phyloP scores from a whole-genome alignment of 2,797 vertebrate genomes.

The Chelon auratus region DNA sequence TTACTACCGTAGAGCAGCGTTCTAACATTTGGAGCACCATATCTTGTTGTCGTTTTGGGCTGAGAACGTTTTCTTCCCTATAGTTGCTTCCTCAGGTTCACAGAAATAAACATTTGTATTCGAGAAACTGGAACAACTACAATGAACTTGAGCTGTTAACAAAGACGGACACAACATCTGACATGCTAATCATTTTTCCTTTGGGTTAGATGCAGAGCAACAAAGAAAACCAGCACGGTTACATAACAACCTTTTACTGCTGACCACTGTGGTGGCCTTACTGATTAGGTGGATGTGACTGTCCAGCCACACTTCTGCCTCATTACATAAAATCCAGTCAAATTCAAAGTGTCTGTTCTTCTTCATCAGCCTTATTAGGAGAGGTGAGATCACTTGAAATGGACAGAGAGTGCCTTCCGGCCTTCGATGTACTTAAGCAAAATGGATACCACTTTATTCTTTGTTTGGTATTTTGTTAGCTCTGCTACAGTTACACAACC shows the following conservation, averaged over 20 bases:
- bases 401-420: background rate
- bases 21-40: too few relatives aligned
- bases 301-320: conserved; percentile 19
- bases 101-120: conserved; percentile 6
- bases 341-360: conserved; percentile 3
- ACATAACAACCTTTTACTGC: conserved; percentile 53
- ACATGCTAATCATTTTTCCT: conserved; percentile 41
- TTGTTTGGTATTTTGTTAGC: conserved; percentile 30
- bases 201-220: conserved; percentile 33
- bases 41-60: too few relatives aligned
- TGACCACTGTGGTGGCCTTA: conserved; percentile 43
- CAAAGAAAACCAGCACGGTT: conserved; percentile 58
- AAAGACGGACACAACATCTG: background rate
- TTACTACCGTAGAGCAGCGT: too few relatives aligned
- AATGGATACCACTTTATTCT: conserved; percentile 6
- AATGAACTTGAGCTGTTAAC: conserved; percentile 13
- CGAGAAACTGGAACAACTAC: background rate
- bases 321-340: conserved; percentile 51
- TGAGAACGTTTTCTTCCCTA: background rate
- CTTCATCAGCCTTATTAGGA: background rate
- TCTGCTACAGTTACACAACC: conserved; percentile 43
- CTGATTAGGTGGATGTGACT: conserved; percentile 51
- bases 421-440: background rate
- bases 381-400: background rate
- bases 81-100: background rate